Percentiles rank a stretch among this genome's conserved stretches.
Evolutionary conservation across 1,140 invertebrate species (phyloP).

Genomic region (Pachypeltis micranthus): DNA sequence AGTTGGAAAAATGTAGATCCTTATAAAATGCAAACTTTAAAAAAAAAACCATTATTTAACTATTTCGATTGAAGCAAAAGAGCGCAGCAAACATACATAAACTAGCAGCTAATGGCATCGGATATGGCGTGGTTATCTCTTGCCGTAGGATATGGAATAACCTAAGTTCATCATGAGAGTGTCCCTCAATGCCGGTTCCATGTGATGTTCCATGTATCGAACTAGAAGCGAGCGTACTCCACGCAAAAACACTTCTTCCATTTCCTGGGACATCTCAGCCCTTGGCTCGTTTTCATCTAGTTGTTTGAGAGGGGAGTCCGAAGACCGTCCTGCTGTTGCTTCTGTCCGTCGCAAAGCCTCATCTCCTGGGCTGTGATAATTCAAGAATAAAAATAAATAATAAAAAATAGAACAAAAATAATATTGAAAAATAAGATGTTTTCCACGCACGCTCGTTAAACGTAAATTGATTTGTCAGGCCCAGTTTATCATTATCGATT

Average conservation of each 20-base stretch:
- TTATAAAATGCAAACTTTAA: neutral
- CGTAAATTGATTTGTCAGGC: too few species aligned
- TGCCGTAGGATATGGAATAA: slow-evolving; percentile 68
- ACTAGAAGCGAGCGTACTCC: slow-evolving; percentile 64
- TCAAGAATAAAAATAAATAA: neutral
- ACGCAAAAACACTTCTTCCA: slow-evolving; percentile 70
- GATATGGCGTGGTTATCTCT: slow-evolving; percentile 31
- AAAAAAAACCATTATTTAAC: too few species aligned
- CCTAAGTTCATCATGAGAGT: slow-evolving; percentile 74
- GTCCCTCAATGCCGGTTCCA: slow-evolving; percentile 71
- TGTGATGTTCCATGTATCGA: slow-evolving; percentile 62
- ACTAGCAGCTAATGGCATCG: neutral
- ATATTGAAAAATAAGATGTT: too few species aligned
- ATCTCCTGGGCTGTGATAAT: neutral
- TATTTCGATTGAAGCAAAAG: neutral
- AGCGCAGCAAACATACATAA: slow-evolving; percentile 3
- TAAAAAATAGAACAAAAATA: too few species aligned
- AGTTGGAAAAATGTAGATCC: neutral
- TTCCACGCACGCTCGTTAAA: too few species aligned
- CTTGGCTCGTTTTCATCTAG: slow-evolving; percentile 17
- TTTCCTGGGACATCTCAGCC: slow-evolving; percentile 42
- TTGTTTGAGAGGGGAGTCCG: too few species aligned
- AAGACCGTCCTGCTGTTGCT: slow-evolving; percentile 29
- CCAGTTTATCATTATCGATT: too few species aligned
- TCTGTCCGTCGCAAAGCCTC: slow-evolving; percentile 21